Evolutionary conservation across 2,888 invertebrate species (phyloP), one percentile per base, ranked within the genome.

Genomic region (Patella pellucida): DNA sequence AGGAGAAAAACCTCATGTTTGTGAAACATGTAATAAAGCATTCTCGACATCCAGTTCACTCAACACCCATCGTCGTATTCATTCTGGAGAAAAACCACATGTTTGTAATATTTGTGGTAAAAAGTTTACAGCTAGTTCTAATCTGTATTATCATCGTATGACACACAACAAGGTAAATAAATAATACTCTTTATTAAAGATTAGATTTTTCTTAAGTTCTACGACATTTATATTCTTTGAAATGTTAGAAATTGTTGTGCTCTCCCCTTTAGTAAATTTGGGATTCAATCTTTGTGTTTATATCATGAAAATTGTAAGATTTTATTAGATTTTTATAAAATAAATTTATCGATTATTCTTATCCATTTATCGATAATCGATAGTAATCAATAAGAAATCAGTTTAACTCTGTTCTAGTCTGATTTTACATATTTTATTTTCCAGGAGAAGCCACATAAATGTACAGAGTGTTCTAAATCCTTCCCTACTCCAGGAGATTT

Each of bases 91-190:
- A 92, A 97, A 97, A 89, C 97, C 97, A 1, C 97, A 97, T 90
- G 96, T 97, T 84, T 95, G 92, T 95, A 96, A 92, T 95, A 95
- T 97, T 81, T 98, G 97, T 91, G 95, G 97, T 86, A 97, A 97
- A 92, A 93, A 97, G 86, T 98, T 98, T 92, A 97, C 97, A 4
- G 97, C 97, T 85, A 96, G 96, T 86, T 97, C 97, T 75, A 98
- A 98, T 92, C 94, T 98, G 79, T 98, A 98, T 92, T 98, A 98
- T 92, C 98, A 98, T 93, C 94, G 97, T 86, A 97, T 98, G 97
- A 98, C 97, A 83, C 98, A 98, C 91, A 96, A 97, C 91, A 98
- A 97, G 95, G 97, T 97, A 82, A 27, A 27, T 27, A 27, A 27
- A 27, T 27, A 27, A 1, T 27, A 1, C 3, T 27, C 27, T 27